These are phyloP conservation scores for Zoroaster sp. DNA, from an alignment of 53 echinoderm and acorn worm genomes.

Conservation along the genomic window DNA sequence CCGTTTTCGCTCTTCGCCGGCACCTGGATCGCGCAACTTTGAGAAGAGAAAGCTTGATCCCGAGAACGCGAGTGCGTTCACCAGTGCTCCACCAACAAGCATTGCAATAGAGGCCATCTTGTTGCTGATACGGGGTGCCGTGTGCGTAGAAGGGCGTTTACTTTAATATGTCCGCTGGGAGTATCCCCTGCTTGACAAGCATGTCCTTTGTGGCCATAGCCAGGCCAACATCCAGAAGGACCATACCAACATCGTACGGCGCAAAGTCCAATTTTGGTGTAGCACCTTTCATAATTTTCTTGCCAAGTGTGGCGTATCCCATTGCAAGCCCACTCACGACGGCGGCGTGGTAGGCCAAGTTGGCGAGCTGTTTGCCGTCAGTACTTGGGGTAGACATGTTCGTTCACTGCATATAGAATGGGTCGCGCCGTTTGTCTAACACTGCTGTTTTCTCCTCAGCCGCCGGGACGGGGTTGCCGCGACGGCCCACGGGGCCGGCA, in stretches of 20 bases:
- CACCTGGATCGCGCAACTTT: no score
- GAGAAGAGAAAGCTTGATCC: no score
- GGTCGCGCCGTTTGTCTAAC: neutral
- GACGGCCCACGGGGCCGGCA: no score
- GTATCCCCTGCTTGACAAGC: neutral
- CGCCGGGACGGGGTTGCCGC: no score
- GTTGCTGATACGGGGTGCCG: no score
- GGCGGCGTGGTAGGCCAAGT: neutral
- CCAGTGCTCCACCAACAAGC: no score
- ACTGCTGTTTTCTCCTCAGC: neutral
- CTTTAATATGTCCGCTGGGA: no score
- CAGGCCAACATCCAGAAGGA: neutral
- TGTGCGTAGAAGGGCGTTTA: no score
- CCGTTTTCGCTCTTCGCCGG: no score
- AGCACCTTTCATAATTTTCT: no score
- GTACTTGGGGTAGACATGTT: neutral
- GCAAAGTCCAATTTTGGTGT: neutral
- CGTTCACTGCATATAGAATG: neutral
- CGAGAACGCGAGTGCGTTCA: no score
- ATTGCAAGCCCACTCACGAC: neutral
- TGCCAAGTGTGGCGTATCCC: slow-evolving; percentile 4
- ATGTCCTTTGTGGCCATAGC: slow-evolving; percentile 1
- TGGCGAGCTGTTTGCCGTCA: neutral
- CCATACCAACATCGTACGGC: neutral
- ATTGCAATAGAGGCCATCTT: no score